These are phyloP conservation scores for Dasyprocta punctata DNA, from an alignment of 2,113 vertebrate genomes.

Conservation along the genomic window DNA sequence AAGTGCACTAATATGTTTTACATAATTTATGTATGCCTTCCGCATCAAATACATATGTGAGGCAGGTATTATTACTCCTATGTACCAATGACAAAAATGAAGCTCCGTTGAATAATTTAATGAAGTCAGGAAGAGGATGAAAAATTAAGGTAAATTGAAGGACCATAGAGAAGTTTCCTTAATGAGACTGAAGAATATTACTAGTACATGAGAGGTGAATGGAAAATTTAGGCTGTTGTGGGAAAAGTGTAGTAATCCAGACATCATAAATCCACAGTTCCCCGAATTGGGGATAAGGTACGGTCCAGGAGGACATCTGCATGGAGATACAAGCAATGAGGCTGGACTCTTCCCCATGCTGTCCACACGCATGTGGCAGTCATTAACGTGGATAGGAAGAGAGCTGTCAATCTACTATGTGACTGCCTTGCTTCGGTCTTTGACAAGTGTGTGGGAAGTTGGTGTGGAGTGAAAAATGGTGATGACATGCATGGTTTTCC, in stretches of 20 bases:
- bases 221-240: background rate
- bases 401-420: background rate
- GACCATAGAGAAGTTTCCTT: background rate
- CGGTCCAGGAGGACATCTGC: too few species aligned
- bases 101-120: background rate
- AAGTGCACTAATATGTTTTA: background rate
- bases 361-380: background rate
- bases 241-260: background rate
- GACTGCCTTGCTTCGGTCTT: background rate
- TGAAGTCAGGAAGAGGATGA: background rate
- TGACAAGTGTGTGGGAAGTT: background rate
- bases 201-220: background rate
- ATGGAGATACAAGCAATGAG: background rate
- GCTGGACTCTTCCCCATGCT: background rate
- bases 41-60: background rate
- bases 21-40: background rate
- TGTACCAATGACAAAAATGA: slow-evolving; percentile 32
- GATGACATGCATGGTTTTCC: background rate
- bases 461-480: background rate
- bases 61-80: background rate
- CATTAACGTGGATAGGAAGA: background rate
- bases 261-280: background rate
- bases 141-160: background rate
- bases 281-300: background rate
- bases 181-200: background rate